Percentiles rank a stretch among this genome's conserved stretches.
Evolutionary conservation across 2,797 vertebrate genomes (phyloP).

Genomic region (Coendou prehensilis): DNA sequence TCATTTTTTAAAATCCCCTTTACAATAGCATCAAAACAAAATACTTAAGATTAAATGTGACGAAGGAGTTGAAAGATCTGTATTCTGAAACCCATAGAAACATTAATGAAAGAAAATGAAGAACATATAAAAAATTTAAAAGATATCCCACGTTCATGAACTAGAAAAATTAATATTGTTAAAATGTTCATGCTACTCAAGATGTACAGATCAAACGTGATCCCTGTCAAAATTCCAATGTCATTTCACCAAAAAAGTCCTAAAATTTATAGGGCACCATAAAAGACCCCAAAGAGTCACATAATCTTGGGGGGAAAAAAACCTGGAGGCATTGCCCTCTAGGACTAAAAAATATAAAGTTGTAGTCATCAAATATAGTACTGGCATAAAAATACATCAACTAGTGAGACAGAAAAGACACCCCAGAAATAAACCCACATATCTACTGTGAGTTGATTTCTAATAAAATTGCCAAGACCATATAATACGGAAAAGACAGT

Average conservation of each 20-base stretch:
- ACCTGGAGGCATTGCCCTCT: background rate
- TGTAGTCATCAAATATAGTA: background rate
- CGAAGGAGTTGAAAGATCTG: background rate
- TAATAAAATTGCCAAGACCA: background rate
- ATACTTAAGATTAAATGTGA: background rate
- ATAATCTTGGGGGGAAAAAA: background rate
- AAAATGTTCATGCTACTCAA: background rate
- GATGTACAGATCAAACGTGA: background rate
- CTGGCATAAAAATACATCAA: background rate
- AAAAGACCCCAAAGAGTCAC: background rate
- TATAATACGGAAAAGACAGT: background rate
- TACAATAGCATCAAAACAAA: background rate
- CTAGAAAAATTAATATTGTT: background rate
- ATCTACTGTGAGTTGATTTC: background rate
- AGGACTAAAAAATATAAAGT: background rate
- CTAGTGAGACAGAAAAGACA: background rate
- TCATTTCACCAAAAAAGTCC: background rate
- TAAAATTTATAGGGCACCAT: background rate
- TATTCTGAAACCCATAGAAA: background rate
- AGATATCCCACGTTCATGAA: background rate
- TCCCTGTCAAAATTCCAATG: background rate
- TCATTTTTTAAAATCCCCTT: background rate
- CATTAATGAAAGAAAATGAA: background rate
- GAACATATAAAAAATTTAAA: background rate
- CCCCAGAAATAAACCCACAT: background rate